A percentile compares a stretch with the other conserved stretches of the same genome.
Evolutionary conservation across 2,888 invertebrate genomes (phyloP).

Genomic region (Neoaliturus tenellus): DNA sequence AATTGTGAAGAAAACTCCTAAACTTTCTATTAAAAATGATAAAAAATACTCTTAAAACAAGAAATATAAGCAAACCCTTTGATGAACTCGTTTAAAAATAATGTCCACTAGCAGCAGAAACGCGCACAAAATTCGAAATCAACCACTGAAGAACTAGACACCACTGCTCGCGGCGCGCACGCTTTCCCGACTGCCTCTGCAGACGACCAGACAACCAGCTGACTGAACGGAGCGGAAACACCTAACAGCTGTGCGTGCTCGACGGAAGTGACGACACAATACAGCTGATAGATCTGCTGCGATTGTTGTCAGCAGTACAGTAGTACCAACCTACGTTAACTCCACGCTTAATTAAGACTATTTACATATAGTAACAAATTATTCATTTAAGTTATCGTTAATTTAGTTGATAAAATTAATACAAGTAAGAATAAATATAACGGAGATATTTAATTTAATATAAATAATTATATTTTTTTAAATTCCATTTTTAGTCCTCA

Average conservation of each 20-base stretch:
- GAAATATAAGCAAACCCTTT: not conserved
- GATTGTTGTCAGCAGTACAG: constrained; percentile 18
- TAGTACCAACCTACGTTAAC: not conserved
- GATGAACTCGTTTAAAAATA: not conserved
- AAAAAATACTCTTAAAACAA: no score
- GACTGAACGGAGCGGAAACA: constrained; percentile 35
- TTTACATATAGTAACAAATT: no score
- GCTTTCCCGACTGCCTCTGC: not conserved
- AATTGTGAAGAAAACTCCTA: not conserved
- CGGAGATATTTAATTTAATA: no score
- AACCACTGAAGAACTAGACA: not conserved
- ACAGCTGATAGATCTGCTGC: constrained; percentile 10
- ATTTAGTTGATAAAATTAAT: no score
- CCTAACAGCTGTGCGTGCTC: constrained; percentile 36
- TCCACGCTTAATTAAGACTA: no score
- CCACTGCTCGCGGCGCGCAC: not conserved
- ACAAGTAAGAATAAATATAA: no score
- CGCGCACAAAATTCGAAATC: not conserved
- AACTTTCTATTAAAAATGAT: not conserved
- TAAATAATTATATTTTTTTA: no score
- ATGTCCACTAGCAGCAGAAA: not conserved
- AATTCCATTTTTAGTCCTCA: no score
- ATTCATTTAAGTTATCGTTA: no score
- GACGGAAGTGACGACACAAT: constrained; percentile 38
- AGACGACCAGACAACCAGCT: not conserved